Conservation (phyloP, 2,113 vertebrate genomes). For the Chrysemys picta region DNA sequence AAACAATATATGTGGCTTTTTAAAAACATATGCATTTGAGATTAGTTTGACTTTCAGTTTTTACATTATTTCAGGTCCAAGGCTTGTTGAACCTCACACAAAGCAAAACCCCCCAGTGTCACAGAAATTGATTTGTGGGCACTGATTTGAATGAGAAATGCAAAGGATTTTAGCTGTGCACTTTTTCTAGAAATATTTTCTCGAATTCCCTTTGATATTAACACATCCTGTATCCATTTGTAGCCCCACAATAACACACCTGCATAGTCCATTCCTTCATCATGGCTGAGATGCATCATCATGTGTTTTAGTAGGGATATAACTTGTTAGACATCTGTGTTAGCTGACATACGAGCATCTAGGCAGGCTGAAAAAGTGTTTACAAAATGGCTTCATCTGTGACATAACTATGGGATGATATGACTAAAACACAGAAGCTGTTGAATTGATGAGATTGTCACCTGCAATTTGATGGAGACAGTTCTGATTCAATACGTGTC, state of each 20-base stretch:
- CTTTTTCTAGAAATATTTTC: not conserved
- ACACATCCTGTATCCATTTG: not conserved
- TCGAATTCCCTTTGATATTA: not conserved
- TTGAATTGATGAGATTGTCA: conserved; percentile 57
- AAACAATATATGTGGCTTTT: not conserved
- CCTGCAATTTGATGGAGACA: conserved; percentile 8
- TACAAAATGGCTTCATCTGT: not conserved
- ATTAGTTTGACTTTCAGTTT: not conserved
- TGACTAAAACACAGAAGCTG: conserved; percentile 15
- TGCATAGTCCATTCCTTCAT: not conserved
- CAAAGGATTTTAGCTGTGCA: fast-evolving
- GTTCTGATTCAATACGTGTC: conserved; percentile 28
- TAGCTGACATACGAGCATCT: not conserved
- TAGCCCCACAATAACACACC: not conserved
- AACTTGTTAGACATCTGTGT: not conserved
- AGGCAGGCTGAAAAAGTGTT: not conserved
- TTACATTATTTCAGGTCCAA: not conserved
- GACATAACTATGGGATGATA: not conserved
- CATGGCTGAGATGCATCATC: not conserved
- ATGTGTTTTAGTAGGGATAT: not conserved
- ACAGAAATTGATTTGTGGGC: not conserved
- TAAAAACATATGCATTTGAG: not conserved
- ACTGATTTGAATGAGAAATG: not conserved
- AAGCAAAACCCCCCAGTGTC: not conserved
- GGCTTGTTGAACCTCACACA: not conserved